Percentiles rank a stretch among this genome's conserved stretches.
Evolutionary conservation across 2,797 vertebrate genomes (phyloP).

Genomic region (Hemitrygon akajei): DNA sequence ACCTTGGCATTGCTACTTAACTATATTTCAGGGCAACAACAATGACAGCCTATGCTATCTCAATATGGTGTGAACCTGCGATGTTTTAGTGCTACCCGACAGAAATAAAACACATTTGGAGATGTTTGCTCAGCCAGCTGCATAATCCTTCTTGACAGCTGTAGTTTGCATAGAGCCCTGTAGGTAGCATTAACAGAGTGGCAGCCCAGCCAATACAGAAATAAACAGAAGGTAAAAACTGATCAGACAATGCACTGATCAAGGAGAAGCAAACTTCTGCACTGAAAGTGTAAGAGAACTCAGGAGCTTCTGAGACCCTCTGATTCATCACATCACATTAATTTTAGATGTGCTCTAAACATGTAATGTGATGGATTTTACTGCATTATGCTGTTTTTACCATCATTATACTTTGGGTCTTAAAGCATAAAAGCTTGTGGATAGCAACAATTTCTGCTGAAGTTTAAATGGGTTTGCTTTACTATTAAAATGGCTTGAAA

Average conservation of each 20-base stretch:
- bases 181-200: constrained; percentile 42
- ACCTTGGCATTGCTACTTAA: constrained; percentile 42
- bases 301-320: not conserved
- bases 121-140: constrained; percentile 47
- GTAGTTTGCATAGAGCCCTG: constrained; percentile 42
- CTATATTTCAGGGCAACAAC: constrained; percentile 41
- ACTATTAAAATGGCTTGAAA: not conserved
- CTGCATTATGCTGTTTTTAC: not conserved
- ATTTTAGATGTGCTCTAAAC: not conserved
- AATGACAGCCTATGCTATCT: constrained; percentile 39
- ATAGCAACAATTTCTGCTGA: not conserved
- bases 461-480: not conserved
- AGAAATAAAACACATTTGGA: constrained; percentile 40
- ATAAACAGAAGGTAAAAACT: not conserved
- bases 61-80: constrained; percentile 41
- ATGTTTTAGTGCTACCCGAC: constrained; percentile 36
- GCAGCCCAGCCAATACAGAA: constrained; percentile 8
- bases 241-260: not conserved
- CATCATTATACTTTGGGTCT: not conserved
- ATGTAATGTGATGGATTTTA: not conserved
- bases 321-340: not conserved
- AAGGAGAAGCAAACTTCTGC: constrained; percentile 7
- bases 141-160: constrained; percentile 49
- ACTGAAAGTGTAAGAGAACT: not conserved
- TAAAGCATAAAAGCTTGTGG: not conserved